Base-by-base conservation (phyloP, 2,797 vertebrate genomes). In the Strix occidentalis region DNA sequence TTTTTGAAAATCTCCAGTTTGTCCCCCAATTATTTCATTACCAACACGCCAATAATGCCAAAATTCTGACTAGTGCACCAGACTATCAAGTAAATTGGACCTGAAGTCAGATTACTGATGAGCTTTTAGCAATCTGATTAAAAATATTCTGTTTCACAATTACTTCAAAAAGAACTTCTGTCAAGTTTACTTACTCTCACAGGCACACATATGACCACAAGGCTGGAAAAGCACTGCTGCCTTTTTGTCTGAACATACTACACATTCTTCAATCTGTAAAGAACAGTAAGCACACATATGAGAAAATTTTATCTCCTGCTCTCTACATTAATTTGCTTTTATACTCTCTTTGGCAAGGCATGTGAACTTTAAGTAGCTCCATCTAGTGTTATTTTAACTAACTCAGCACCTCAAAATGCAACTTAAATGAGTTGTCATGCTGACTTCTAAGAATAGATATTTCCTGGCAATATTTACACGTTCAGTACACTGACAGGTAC, bases 241-340 rank as follows among this genome's bases (percentile, higher is more conserved):
- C 97, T 99, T 99, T 98, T 99, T 99, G 97, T 99, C 99, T 51
- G 99, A 99, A 96, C 99, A 99, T 21, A 99, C 99, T n/a, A 99
- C 99, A 60, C 99, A 99, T 98, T 99, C 99, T 97, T 99, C 99
- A 64, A 99, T 99, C 99, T 99, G 98, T 9, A 92, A 87, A 87
- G 60, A 71, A 68, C 43, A 95, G 56, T 11, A 74, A 69, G 74
- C 7, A 68, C 5, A 16, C 1, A 28, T 29, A 3, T 21, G 19
- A 89, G 31, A 68, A 48, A 80, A 79, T 19, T 26, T 61, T 51
- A 26, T 31, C 35, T 90, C 35, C 25, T 74, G 16, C 43, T 79
- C 37, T 70, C n/a, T 12, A 46, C 9, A 24, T 37, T 45, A 20
- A 50, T 48, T 85, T 85, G 37, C 41, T 43, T 89, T 60, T 54